Conservation (phyloP, 2,113 vertebrate genomes). For the Oreochromis niloticus region DNA sequence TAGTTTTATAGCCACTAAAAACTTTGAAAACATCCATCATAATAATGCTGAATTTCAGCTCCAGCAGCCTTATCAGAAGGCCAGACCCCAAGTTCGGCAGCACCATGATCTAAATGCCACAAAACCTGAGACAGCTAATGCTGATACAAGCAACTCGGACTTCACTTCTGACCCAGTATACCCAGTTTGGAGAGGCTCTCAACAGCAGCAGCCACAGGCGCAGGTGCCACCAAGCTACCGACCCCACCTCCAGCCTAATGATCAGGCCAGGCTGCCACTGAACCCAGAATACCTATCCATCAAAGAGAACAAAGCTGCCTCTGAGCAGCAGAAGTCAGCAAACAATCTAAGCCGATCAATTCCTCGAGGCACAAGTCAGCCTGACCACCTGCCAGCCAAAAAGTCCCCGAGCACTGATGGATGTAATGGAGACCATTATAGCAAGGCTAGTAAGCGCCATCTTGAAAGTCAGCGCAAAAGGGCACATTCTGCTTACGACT, state of each 20-base stretch:
- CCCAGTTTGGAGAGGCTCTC: slow-evolving; percentile 28
- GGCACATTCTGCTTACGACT: slow-evolving; percentile 46
- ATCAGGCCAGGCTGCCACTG: not conserved
- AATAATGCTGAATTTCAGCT: slow-evolving; percentile 9
- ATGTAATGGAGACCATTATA: slow-evolving; percentile 5
- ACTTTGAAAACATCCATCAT: slow-evolving; percentile 53
- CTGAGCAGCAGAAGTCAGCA: slow-evolving; percentile 47
- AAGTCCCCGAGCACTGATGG: not conserved
- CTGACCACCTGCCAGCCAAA: slow-evolving; percentile 55
- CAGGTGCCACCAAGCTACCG: slow-evolving; percentile 32
- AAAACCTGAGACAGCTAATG: slow-evolving; percentile 9
- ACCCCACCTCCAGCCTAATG: slow-evolving; percentile 13
- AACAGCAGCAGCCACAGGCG: slow-evolving; percentile 1
- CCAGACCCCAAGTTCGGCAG: slow-evolving; percentile 5
- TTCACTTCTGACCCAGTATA: slow-evolving; percentile 27
- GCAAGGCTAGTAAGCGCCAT: not conserved
- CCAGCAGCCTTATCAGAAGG: slow-evolving; percentile 32
- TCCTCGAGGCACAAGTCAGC: slow-evolving; percentile 49
- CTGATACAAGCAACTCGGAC: not conserved
- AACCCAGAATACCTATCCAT: slow-evolving; percentile 39
- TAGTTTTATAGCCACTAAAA: slow-evolving; percentile 61
- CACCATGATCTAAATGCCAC: not conserved
- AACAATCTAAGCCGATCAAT: slow-evolving; percentile 44
- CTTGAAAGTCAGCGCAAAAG: slow-evolving; percentile 49
- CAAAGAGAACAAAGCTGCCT: slow-evolving; percentile 21